Percentiles rank a stretch among this genome's conserved stretches.
These are phyloP conservation scores for Plagodis dolabraria DNA, from an alignment of 2,888 invertebrate genomes.

Conservation along the genomic window DNA sequence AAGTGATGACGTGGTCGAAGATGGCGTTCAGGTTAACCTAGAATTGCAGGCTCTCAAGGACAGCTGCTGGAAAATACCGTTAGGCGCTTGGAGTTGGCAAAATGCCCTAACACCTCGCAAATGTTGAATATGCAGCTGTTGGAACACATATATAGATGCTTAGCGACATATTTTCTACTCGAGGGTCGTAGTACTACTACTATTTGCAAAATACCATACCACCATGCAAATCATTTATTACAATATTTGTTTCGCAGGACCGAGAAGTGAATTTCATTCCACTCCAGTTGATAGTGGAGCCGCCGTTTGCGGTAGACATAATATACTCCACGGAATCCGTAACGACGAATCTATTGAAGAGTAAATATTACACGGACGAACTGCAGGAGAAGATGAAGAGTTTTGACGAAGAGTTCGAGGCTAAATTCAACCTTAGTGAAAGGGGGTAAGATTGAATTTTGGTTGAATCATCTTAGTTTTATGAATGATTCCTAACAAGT, in stretches of 20 bases:
- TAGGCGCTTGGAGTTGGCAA: too few species aligned
- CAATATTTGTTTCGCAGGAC: conserved; percentile 48
- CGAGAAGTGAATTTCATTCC: conserved; percentile 90
- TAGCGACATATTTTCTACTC: too few species aligned
- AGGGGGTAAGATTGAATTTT: conserved; percentile 85
- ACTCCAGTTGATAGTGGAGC: conserved; percentile 89
- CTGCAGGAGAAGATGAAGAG: conserved; percentile 84
- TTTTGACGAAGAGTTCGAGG: conserved; percentile 93
- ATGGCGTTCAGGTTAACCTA: too few species aligned
- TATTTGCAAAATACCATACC: too few species aligned
- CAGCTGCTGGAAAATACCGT: too few species aligned
- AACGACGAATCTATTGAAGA: conserved; percentile 80
- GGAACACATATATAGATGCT: too few species aligned
- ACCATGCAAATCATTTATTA: background rate
- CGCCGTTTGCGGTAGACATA: conserved; percentile 93
- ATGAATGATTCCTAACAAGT: too few species aligned
- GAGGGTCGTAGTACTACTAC: too few species aligned
- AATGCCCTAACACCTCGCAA: too few species aligned
- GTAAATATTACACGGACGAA: conserved; percentile 87
- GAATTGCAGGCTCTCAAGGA: too few species aligned
- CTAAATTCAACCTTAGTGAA: conserved; percentile 88
- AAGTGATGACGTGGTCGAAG: too few species aligned
- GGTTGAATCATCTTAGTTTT: background rate
- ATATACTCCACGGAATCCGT: conserved; percentile 91
- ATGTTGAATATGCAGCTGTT: too few species aligned